Percentiles rank a stretch among this genome's conserved stretches.
Conservation (phyloP, 53 echinoderm and acorn worm species). For the Zoroaster sp. region DNA sequence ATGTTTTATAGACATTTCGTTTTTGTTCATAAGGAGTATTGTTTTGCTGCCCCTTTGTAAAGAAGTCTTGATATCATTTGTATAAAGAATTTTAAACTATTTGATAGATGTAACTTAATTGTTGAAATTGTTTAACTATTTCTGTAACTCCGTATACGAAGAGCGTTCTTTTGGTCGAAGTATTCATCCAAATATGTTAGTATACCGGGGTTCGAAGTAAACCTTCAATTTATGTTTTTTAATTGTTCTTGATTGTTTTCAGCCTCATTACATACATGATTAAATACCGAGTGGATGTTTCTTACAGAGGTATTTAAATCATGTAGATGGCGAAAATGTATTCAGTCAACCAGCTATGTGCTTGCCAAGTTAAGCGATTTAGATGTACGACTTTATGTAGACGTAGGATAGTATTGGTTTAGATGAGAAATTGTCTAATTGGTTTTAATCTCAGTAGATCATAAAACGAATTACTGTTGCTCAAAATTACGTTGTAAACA, state of each 20-base stretch:
- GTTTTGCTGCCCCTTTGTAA: not conserved
- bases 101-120: not conserved
- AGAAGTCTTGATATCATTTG: not conserved
- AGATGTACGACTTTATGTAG: not conserved
- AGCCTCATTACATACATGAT: not conserved
- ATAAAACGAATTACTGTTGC: not conserved
- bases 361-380: slow-evolving; percentile 16
- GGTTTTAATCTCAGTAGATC: not conserved
- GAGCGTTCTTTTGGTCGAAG: not conserved
- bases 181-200: not conserved
- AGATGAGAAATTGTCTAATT: not conserved
- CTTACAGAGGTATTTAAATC: not conserved
- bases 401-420: not conserved
- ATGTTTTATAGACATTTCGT: not conserved
- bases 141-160: not conserved
- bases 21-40: not conserved
- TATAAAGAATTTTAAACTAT: not conserved
- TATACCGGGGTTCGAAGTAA: not conserved
- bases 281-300: slow-evolving; percentile 10
- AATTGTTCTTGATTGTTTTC: not conserved
- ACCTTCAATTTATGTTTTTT: not conserved
- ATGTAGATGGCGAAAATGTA: slow-evolving; percentile 16
- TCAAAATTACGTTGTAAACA: not conserved
- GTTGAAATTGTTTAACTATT: not conserved
- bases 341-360: slow-evolving; percentile 38